A percentile compares a stretch with the other conserved stretches of the same genome.
These are phyloP conservation scores for Cyaniris semiargus DNA, from an alignment of 2,888 invertebrate genomes.

Conservation along the genomic window DNA sequence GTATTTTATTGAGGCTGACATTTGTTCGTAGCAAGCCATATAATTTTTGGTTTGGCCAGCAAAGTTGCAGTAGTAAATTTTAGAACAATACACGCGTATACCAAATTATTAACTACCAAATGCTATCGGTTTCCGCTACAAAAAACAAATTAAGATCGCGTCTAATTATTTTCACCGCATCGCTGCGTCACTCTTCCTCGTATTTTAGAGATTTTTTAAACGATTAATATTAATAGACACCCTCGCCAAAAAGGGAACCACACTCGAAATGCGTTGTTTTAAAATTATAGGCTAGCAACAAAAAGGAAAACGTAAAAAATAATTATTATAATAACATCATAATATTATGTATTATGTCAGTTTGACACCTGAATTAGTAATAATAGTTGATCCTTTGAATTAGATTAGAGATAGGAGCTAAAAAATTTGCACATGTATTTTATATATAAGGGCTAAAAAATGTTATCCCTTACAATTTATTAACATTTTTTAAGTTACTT, in stretches of 20 bases:
- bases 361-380: no score
- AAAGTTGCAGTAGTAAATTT: background rate
- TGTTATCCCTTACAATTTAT: no score
- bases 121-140: background rate
- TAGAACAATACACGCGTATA: background rate
- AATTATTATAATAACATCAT: background rate
- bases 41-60: no score
- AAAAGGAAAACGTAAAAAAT: background rate
- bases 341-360: background rate
- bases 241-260: constrained; percentile 49
- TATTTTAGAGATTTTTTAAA: constrained; percentile 49
- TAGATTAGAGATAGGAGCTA: no score
- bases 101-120: background rate
- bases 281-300: constrained; percentile 36
- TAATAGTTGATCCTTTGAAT: background rate
- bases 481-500: no score
- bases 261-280: constrained; percentile 45
- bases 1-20: no score
- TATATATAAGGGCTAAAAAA: no score
- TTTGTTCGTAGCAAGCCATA: no score
- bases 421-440: no score
- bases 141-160: constrained; percentile 30
- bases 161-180: constrained; percentile 38
- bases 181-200: constrained; percentile 50
- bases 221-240: constrained; percentile 52